phyloP scores from a whole-genome alignment of 2,797 vertebrate genomes.

The Moxostoma hubbsi region DNA sequence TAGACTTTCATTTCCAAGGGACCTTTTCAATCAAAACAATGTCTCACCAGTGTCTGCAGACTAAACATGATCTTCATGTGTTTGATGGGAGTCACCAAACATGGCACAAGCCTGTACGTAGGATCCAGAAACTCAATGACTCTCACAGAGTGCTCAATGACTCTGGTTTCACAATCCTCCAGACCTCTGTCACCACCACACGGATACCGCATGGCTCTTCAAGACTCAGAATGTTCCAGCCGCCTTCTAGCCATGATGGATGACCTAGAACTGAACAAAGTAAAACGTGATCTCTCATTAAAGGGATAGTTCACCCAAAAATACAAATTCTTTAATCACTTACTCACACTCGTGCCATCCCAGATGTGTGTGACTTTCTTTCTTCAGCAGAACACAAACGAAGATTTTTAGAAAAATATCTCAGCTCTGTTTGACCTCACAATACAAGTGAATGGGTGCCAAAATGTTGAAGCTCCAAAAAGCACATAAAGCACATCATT shows the following conservation, averaged over 20 bases:
- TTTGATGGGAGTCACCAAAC: constrained; percentile 73
- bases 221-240: constrained; percentile 62
- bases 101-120: constrained; percentile 65
- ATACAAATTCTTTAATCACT: not conserved
- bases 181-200: constrained; percentile 64
- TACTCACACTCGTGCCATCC: not conserved
- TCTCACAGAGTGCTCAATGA: constrained; percentile 65
- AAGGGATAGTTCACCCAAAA: not conserved
- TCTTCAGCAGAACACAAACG: too few relatives aligned
- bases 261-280: constrained; percentile 63
- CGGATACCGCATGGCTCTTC: constrained; percentile 70
- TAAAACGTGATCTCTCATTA: not conserved
- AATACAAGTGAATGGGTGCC: too few relatives aligned
- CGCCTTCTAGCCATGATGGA: constrained; percentile 65
- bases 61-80: constrained; percentile 83
- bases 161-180: constrained; percentile 65
- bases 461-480: too few relatives aligned
- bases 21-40: not conserved
- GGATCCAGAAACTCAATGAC: constrained; percentile 67
- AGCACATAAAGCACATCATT: too few relatives aligned
- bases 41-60: constrained; percentile 76
- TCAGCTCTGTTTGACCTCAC: too few relatives aligned
- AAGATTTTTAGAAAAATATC: too few relatives aligned
- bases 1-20: too few relatives aligned
- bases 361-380: too few relatives aligned